Conservation (phyloP, 92 coral and sea anemone genomes). For the Phenganax marumi region DNA sequence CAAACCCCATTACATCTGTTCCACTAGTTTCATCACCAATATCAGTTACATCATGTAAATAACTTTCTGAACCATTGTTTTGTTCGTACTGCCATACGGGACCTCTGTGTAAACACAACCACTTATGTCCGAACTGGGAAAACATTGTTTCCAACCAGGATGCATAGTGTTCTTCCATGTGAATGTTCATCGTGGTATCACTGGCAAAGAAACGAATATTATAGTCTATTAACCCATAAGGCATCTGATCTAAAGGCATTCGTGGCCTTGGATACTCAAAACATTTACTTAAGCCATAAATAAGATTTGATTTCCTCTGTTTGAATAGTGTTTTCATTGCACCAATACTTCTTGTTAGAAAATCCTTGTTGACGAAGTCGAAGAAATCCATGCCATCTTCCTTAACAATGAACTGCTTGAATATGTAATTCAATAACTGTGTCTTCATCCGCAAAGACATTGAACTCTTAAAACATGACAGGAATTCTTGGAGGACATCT, state of each 20-base stretch:
- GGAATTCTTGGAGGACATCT: slow-evolving; percentile 1
- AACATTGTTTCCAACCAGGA: slow-evolving; percentile 64
- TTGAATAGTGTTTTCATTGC: slow-evolving; percentile 28
- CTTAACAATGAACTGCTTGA: neutral
- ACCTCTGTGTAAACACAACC: slow-evolving; percentile 58
- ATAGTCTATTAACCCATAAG: slow-evolving; percentile 57
- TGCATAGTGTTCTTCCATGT: slow-evolving; percentile 56
- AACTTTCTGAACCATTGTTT: neutral
- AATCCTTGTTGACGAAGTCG: slow-evolving; percentile 38
- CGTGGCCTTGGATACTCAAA: slow-evolving; percentile 35
- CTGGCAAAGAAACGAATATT: slow-evolving; percentile 52
- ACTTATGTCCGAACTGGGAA: slow-evolving; percentile 66
- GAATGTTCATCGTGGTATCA: slow-evolving; percentile 36
- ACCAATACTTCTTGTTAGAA: slow-evolving; percentile 22
- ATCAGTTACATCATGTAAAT: neutral
- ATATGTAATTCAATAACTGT: neutral
- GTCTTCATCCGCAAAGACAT: neutral
- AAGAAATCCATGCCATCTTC: slow-evolving; percentile 7
- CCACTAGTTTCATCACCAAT: neutral
- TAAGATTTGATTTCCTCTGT: slow-evolving; percentile 24
- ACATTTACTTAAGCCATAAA: slow-evolving; percentile 38
- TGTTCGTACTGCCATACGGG: slow-evolving; percentile 67
- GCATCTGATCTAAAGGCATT: slow-evolving; percentile 67
- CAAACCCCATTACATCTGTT: neutral
- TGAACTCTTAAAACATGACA: neutral